Evolutionary conservation across 2,797 vertebrate species (phyloP), one percentile per base, ranked within the genome.

Genomic region (Acanthis flammea): DNA sequence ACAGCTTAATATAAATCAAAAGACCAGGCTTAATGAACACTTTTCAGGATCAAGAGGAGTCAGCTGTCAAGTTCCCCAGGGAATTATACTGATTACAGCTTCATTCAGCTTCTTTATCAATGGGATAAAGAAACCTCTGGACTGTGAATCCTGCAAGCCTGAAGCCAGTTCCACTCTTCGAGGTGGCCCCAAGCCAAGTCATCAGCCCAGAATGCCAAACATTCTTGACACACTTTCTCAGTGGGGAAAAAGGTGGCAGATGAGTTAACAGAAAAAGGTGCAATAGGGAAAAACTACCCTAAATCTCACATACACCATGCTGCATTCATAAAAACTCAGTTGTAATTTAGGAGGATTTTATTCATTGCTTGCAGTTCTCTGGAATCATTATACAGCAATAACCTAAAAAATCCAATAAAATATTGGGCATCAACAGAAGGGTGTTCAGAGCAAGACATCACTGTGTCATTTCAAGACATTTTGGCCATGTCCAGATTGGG

Each of bases 21-120:
- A 74, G 12, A 47, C 14, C 35, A 84, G 28, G 47, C 18, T 54
- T 79, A 92, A 76, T 73, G 74, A 85, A 78, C 35, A 55, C 4
- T 86, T 80, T 67, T 44, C 44, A 82, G 33, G 67, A 87, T 89
- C 37, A 86, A 83, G 72, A 76, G 23, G 18, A 91, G n/a, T 72
- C 48, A 60, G 35, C 19, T 58, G 28, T 62, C 58, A 65, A 16
- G 22, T 54, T 19, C 22, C 30, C 27, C 28, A 42, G 45, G 21
- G 58, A 68, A 57, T 77, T 45, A 54, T 42, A 7, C 8, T 60
- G 17, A 17, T 79, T 91, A 79, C 50, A 70, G 11, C 10, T 90
- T 85, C 55, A 53, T 90, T 65, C 67, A 88, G 12, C 16, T 79
- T 58, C 72, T 70, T 86, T 85, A 85, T 61, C 60, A 65, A 8